Base-by-base conservation (phyloP, 2,797 vertebrate species). In the Phrynocephalus vlangalii region DNA sequence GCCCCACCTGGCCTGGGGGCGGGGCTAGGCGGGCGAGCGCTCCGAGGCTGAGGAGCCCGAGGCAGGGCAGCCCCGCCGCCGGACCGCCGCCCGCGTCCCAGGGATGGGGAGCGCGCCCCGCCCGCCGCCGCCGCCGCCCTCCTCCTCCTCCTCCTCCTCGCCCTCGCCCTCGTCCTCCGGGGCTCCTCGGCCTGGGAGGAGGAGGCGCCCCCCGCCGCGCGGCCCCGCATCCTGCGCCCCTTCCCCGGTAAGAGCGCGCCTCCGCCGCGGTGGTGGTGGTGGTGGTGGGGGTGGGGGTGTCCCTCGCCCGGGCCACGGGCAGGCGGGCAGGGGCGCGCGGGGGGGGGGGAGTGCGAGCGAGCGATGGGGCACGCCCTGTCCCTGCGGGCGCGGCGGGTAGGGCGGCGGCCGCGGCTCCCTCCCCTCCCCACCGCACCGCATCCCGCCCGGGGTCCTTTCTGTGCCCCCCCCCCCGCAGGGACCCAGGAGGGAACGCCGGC, bases 1-100 rank as follows among this genome's bases (percentile, higher is more conserved):
- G 44, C 60, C 84, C 85, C 78, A 86, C 85, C 85, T 86, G 85
- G 75, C 24, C 5, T 3, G 26, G 33, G 60, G 60, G 83, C 60
- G 73, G 73, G 60, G 73, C 33, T 5, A 1, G 70, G 50, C 68
- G 50, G 78, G 15, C 24, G 78, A 1, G 38, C 1, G 18, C 18
- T 20, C 22, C 16, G 73, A 38, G 73, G 38, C 1, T 38, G 6
- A 52, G 50, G 11, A 2, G 78, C 28, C 6, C 15, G 38, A 26
- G 24, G n/a, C 6, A 11, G 16, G 28, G 44, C 30, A 44, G 48
- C 1, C 33, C n/a, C 11, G 6, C 80, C 66, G 82, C n/a, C 52
- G 16, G 10, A 44, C 70, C 22, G 22, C 26, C 28, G 16, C 15
- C 3, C 67, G 16, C 3, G 24, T 22, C 6, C 1, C n/a, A 38